These are phyloP conservation scores for Parus major DNA, from an alignment of 2,113 vertebrate species.

Conservation along the genomic window DNA sequence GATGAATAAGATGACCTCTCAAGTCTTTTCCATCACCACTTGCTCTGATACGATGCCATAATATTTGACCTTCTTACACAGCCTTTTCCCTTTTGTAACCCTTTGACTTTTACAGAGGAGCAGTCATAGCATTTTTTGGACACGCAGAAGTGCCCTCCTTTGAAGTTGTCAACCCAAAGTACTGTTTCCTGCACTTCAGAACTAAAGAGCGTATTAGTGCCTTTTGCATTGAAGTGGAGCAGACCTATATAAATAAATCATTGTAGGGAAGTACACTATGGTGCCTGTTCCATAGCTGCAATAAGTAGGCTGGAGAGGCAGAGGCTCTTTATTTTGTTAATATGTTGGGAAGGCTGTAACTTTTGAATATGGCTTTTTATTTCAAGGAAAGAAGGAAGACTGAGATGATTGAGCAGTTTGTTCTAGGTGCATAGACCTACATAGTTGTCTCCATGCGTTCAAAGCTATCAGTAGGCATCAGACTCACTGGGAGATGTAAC, in stretches of 20 bases:
- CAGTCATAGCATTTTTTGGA: not conserved
- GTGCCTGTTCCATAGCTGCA: not conserved
- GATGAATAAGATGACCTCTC: constrained; percentile 44
- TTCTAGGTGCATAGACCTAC: not conserved
- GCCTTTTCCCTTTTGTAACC: constrained; percentile 7
- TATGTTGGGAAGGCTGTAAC: not conserved
- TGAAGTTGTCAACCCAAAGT: not conserved
- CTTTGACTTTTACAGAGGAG: constrained; percentile 24
- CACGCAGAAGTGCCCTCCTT: not conserved
- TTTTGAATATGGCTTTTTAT: not conserved
- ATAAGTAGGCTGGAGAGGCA: not conserved
- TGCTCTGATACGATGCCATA: constrained; percentile 40
- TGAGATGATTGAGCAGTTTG: not conserved
- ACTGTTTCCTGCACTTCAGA: constrained; percentile 29
- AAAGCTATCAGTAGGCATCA: not conserved
- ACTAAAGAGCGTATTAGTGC: not conserved
- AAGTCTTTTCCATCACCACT: constrained; percentile 51
- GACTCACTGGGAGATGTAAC: not conserved
- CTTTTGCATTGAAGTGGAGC: constrained; percentile 21
- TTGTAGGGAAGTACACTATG: not conserved
- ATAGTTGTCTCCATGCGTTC: not conserved
- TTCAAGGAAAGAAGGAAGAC: not conserved
- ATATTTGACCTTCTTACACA: constrained; percentile 28
- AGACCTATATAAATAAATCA: constrained; percentile 15
- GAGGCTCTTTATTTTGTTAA: not conserved